Conservation (phyloP, 2,797 vertebrate species). For the Cryptoprocta ferox region DNA sequence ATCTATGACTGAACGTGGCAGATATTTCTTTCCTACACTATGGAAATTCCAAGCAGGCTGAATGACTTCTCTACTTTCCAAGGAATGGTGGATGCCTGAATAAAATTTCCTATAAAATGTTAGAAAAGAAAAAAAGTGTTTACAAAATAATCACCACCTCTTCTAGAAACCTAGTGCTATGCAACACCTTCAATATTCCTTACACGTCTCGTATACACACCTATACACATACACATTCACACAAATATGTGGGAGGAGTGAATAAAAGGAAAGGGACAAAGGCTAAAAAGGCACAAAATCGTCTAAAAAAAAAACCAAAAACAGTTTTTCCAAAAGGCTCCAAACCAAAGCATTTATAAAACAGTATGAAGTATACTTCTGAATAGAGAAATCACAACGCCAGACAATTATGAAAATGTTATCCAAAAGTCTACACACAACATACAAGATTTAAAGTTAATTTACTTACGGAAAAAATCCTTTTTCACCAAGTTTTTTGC, state of each 20-base stretch:
- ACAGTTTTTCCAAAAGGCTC: background rate
- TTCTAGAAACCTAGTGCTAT: constrained; percentile 46
- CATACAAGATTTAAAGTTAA: constrained; percentile 72
- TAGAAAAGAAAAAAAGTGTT: background rate
- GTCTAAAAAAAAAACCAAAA: background rate
- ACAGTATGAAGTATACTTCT: constrained; percentile 27
- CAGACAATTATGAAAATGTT: constrained; percentile 62
- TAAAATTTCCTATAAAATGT: constrained; percentile 38
- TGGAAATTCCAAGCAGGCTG: constrained; percentile 52
- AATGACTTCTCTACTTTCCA: constrained; percentile 35
- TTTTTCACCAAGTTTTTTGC: constrained; percentile 99
- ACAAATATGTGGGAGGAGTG: background rate
- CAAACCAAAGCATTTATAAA: constrained; percentile 53
- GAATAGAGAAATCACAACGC: constrained; percentile 49
- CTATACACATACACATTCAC: background rate
- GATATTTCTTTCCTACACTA: constrained; percentile 47
- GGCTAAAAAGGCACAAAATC: constrained; percentile 39
- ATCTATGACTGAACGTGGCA: background rate
- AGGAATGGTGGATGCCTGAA: constrained; percentile 20
- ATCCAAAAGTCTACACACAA: constrained; percentile 28
- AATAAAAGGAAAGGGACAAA: background rate
- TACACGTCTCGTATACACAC: background rate
- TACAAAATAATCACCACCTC: constrained; percentile 34
- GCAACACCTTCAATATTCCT: background rate
- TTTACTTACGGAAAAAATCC: constrained; percentile 98